A percentile compares a stretch with the other conserved stretches of the same genome.
Conservation (phyloP, 1,140 invertebrate species). For the Aporrectodea caliginosa region DNA sequence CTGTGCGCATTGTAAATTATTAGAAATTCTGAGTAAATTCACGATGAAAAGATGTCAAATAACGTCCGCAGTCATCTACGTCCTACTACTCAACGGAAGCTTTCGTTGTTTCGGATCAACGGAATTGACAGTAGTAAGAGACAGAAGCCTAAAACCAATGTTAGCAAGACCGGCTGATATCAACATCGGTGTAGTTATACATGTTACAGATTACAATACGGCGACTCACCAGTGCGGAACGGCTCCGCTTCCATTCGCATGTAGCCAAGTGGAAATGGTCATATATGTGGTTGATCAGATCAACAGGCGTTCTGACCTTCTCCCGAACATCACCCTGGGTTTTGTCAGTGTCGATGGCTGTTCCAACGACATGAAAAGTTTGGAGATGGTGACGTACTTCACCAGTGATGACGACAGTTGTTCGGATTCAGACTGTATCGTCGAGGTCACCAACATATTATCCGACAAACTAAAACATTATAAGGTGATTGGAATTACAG, state of each 20-base stretch:
- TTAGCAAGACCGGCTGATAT: background rate
- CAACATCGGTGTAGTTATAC: background rate
- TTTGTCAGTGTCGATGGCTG: conserved; percentile 73
- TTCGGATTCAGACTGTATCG: background rate
- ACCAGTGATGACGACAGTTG: conserved; percentile 58
- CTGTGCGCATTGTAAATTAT: too few relatives aligned
- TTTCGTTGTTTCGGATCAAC: too few relatives aligned
- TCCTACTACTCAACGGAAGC: too few relatives aligned
- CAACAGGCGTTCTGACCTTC: conserved; percentile 59
- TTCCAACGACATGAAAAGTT: conserved; percentile 68
- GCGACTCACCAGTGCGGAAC: background rate
- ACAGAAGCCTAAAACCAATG: background rate
- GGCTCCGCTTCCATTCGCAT: background rate
- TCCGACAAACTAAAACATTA: background rate
- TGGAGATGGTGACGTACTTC: conserved; percentile 40
- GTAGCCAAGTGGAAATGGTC: background rate
- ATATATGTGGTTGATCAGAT: conserved; percentile 58
- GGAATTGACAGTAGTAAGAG: too few relatives aligned
- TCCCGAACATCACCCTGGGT: conserved; percentile 64
- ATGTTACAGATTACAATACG: background rate
- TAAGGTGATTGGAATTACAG: background rate
- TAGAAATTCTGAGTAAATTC: too few relatives aligned
- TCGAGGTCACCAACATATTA: background rate
- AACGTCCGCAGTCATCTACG: too few relatives aligned
- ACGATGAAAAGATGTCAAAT: too few relatives aligned